A percentile compares a stretch with the other conserved stretches of the same genome.
These are phyloP conservation scores for Heliconius nattereri DNA, from an alignment of 1,140 invertebrate species.

Conservation along the genomic window DNA sequence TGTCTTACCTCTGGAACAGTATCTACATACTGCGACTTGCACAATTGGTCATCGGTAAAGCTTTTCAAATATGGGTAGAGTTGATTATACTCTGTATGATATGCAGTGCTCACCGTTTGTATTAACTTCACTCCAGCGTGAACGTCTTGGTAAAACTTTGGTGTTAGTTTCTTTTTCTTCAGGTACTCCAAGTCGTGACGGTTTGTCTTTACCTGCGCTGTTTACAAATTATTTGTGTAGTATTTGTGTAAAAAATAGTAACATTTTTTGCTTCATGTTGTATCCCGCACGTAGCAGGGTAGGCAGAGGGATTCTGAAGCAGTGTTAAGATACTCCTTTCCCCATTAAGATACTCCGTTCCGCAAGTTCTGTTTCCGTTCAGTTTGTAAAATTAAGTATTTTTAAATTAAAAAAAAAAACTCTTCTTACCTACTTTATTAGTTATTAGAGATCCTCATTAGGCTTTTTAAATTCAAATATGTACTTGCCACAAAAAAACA, in stretches of 20 bases:
- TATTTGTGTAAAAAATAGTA: too few species aligned
- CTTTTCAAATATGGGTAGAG: conserved; percentile 59
- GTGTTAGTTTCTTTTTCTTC: conserved; percentile 63
- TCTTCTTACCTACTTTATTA: too few species aligned
- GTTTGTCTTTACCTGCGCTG: conserved; percentile 55
- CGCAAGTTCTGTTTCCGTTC: too few species aligned
- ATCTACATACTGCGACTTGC: conserved; percentile 63
- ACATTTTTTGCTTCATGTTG: too few species aligned
- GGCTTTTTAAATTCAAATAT: too few species aligned
- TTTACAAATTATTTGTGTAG: not conserved
- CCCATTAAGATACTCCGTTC: too few species aligned
- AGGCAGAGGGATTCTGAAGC: too few species aligned
- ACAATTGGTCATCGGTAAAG: conserved; percentile 61
- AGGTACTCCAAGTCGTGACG: conserved; percentile 66
- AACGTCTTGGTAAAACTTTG: conserved; percentile 58
- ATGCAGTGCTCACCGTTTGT: conserved; percentile 54
- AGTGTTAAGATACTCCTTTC: too few species aligned
- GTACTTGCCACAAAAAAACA: not conserved
- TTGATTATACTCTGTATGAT: conserved; percentile 66
- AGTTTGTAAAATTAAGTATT: too few species aligned
- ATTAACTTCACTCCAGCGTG: conserved; percentile 56
- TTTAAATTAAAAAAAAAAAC: too few species aligned
- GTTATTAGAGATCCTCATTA: too few species aligned
- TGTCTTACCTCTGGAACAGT: conserved; percentile 60
- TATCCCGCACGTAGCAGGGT: too few species aligned